Conservation (phyloP, 1,140 invertebrate genomes). For the Drosophila sturtevanti region DNA sequence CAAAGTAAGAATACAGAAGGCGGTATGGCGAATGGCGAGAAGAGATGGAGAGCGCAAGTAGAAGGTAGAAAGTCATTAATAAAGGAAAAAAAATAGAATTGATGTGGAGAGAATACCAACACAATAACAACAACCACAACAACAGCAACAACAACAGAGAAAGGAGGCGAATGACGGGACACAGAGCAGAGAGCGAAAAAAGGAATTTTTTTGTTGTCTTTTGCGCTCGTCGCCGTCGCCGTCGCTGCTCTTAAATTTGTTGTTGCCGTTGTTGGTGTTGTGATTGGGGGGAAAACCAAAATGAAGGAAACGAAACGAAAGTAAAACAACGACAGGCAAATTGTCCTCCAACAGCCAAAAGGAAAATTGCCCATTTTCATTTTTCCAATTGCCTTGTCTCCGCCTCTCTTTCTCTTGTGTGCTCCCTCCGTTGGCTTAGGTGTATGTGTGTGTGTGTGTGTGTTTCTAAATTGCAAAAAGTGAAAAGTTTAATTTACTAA, state of each 20-base stretch:
- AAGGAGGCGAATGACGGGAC: conserved; percentile 46
- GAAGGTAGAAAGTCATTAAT: conserved; percentile 71
- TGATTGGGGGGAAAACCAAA: conserved; percentile 36
- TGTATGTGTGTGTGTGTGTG: conserved; percentile 34
- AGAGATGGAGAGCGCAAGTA: conserved; percentile 31
- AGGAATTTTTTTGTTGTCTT: conserved; percentile 71
- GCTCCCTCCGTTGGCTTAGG: conserved; percentile 22
- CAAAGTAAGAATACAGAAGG: conserved; percentile 23
- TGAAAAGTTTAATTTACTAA: conserved; percentile 81
- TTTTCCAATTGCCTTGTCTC: conserved; percentile 17
- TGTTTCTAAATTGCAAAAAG: conserved; percentile 65
- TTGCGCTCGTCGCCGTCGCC: conserved; percentile 33
- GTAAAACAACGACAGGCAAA: conserved; percentile 30
- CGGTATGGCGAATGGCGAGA: conserved; percentile 18
- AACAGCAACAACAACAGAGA: conserved; percentile 41
- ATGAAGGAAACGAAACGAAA: conserved; percentile 36
- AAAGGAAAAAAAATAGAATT: conserved; percentile 58
- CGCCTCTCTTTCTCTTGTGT: background rate
- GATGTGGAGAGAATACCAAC: conserved; percentile 31
- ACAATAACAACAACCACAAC: conserved; percentile 9
- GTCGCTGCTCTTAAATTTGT: conserved; percentile 27
- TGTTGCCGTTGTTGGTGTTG: conserved; percentile 18
- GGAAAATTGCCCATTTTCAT: conserved; percentile 47
- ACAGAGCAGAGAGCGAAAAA: conserved; percentile 54
- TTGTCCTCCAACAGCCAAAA: conserved; percentile 23